Evolutionary conservation across 2,888 invertebrate species (phyloP).

Genomic region (Eledone cirrhosa): DNA sequence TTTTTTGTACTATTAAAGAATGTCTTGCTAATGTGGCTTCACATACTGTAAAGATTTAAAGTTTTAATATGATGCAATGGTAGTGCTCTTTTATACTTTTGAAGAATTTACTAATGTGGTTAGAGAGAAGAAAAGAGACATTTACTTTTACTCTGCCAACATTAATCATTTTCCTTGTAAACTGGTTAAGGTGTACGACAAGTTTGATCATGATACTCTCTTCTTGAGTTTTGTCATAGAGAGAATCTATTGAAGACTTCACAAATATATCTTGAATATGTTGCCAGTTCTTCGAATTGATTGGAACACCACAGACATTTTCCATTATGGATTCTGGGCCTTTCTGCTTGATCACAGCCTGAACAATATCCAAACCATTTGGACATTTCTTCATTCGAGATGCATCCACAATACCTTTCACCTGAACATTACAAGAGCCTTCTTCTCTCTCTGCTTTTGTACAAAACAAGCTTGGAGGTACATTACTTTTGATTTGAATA

Average conservation of each 20-base stretch:
- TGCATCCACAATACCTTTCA: constrained; percentile 29
- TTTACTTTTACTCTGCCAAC: constrained; percentile 23
- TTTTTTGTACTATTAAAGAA: no score
- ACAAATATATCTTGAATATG: constrained; percentile 35
- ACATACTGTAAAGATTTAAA: no score
- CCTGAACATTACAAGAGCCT: constrained; percentile 32
- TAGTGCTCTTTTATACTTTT: no score
- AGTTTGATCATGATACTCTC: background rate
- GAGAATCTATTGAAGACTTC: constrained; percentile 40
- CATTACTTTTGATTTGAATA: constrained; percentile 34
- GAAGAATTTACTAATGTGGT: no score
- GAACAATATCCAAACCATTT: constrained; percentile 37
- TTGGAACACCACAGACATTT: constrained; percentile 34
- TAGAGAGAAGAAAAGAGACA: background rate
- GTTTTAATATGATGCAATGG: no score
- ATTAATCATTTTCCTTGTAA: background rate
- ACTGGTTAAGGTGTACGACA: background rate
- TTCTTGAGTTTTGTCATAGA: constrained; percentile 20
- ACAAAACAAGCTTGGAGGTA: constrained; percentile 45
- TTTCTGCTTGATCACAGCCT: constrained; percentile 39
- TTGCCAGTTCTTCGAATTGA: constrained; percentile 41
- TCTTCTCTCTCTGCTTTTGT: background rate
- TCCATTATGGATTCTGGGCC: constrained; percentile 16
- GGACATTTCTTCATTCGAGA: constrained; percentile 20
- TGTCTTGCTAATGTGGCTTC: no score